These are phyloP conservation scores for Microctonus hyperodae DNA, from an alignment of 2,888 invertebrate genomes.

Conservation along the genomic window DNA sequence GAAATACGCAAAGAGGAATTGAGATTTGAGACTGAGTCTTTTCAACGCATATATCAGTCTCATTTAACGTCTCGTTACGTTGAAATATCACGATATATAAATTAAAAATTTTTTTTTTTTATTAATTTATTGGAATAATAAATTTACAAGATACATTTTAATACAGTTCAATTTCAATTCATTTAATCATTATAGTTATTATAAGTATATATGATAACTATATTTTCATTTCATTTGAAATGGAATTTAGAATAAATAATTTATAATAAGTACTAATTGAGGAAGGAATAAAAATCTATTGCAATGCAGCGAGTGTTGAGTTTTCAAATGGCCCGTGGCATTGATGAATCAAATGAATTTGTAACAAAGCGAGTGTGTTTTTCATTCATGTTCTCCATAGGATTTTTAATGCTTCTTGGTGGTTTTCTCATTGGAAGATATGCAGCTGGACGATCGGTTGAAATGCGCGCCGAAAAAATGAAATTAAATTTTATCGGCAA, in stretches of 20 bases:
- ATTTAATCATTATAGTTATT: background rate
- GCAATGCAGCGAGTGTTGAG: slow-evolving; percentile 64
- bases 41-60: slow-evolving; percentile 47
- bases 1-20: slow-evolving; percentile 32
- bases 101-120: no score
- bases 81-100: background rate
- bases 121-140: background rate
- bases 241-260: background rate
- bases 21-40: slow-evolving; percentile 28
- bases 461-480: slow-evolving; percentile 51
- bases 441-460: slow-evolving; percentile 58
- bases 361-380: slow-evolving; percentile 64
- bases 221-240: background rate
- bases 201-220: background rate
- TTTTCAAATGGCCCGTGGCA: slow-evolving; percentile 62
- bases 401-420: slow-evolving; percentile 63
- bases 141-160: background rate
- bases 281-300: background rate
- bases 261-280: background rate
- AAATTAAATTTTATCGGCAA: slow-evolving; percentile 51
- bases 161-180: background rate
- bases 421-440: slow-evolving; percentile 65
- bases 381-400: slow-evolving; percentile 63
- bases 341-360: slow-evolving; percentile 60
- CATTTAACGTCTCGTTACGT: slow-evolving; percentile 40